Percentiles rank a stretch among this genome's conserved stretches.
Conservation (phyloP, 2,797 vertebrate species). For the Kryptolebias ocellatus region DNA sequence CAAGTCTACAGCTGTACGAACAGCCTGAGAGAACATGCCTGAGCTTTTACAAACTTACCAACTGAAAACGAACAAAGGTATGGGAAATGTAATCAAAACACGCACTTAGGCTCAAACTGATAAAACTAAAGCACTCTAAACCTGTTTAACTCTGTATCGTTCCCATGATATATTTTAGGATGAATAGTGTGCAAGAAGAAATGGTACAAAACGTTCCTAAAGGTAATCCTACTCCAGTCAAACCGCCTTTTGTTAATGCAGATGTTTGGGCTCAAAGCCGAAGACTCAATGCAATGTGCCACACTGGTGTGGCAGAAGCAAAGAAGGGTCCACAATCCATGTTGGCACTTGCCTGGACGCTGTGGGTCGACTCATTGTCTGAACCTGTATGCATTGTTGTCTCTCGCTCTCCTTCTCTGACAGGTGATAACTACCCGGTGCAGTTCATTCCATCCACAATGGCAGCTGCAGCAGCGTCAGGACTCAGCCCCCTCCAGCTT, state of each 20-base stretch:
- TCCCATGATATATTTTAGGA: conserved; percentile 33
- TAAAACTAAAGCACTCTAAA: conserved; percentile 22
- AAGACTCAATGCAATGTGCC: conserved; percentile 78
- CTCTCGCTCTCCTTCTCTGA: conserved; percentile 81
- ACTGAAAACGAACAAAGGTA: conserved; percentile 42
- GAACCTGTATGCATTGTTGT: conserved; percentile 97
- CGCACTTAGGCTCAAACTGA: conserved; percentile 10
- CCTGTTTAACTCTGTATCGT: conserved; percentile 32
- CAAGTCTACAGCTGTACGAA: conserved; percentile 73
- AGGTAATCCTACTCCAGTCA: conserved; percentile 82
- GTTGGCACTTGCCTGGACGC: conserved; percentile 92
- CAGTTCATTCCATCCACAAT: conserved; percentile 99
- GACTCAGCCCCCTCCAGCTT: conserved; percentile 99
- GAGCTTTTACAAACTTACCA: conserved; percentile 49
- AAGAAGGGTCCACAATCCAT: conserved; percentile 74
- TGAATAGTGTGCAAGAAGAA: conserved; percentile 44
- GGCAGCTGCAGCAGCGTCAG: conserved; percentile 99
- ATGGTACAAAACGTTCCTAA: conserved; percentile 75
- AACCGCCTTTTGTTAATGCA: conserved; percentile 94
- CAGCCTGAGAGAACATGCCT: conserved; percentile 70
- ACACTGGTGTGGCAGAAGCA: conserved; percentile 76
- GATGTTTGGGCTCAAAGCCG: conserved; percentile 92
- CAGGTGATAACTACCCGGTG: conserved; percentile 99
- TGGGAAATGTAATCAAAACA: conserved; percentile 34
- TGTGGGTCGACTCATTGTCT: conserved; percentile 94